Conservation (phyloP, 2,888 invertebrate genomes). For the Cerceris ruficornis region DNA sequence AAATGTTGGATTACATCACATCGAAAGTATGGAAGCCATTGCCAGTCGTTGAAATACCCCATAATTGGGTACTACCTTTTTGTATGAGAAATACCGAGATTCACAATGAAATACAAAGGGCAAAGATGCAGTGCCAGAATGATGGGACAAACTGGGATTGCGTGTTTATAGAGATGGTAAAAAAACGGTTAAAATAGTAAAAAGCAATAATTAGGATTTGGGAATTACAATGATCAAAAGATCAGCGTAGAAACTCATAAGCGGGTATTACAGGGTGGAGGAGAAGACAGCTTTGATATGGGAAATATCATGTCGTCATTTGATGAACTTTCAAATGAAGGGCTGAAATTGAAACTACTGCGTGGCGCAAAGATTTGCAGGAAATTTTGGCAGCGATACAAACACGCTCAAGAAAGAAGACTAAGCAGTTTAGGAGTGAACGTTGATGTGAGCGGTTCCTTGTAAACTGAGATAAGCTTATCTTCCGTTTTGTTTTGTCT, state of each 20-base stretch:
- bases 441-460: constrained; percentile 25
- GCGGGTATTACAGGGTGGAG: constrained; percentile 31
- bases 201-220: too few relatives aligned
- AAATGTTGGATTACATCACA: constrained; percentile 46
- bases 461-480: too few relatives aligned
- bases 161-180: constrained; percentile 48
- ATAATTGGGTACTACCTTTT: constrained; percentile 34
- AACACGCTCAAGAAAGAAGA: constrained; percentile 30
- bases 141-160: constrained; percentile 43
- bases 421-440: constrained; percentile 24
- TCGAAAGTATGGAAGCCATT: constrained; percentile 42
- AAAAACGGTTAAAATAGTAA: background rate
- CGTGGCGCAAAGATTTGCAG: constrained; percentile 33
- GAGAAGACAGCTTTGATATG: constrained; percentile 41
- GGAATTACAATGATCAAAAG: too few relatives aligned
- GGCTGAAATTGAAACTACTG: constrained; percentile 31
- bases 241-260: background rate
- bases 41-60: constrained; percentile 38
- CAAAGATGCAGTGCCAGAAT: constrained; percentile 23
- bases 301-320: constrained; percentile 40
- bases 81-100: constrained; percentile 37
- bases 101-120: constrained; percentile 27
- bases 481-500: too few relatives aligned
- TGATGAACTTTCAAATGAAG: constrained; percentile 25
- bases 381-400: constrained; percentile 42